Percentiles rank a stretch among this genome's conserved stretches.
Conservation (phyloP, 2,888 invertebrate genomes). For the Thumatha senex region DNA sequence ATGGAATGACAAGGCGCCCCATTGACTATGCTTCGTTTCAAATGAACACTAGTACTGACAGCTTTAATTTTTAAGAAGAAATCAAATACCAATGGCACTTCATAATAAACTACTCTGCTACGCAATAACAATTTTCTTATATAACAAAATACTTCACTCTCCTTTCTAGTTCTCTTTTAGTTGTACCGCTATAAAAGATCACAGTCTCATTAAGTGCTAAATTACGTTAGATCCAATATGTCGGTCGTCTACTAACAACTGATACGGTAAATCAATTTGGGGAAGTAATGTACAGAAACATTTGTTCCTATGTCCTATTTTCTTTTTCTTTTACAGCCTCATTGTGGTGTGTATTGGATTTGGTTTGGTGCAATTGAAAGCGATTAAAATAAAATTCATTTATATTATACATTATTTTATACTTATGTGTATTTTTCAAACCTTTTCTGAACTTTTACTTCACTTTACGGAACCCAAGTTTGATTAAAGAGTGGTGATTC, state of each 20-base stretch:
- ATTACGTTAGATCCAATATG: conserved; percentile 35
- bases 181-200: conserved; percentile 9
- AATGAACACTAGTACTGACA: too few species aligned
- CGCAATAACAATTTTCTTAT: neutral
- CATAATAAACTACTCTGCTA: too few species aligned
- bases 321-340: conserved; percentile 45
- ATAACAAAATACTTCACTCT: neutral
- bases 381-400: too few species aligned
- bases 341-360: conserved; percentile 43
- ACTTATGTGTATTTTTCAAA: too few species aligned
- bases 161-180: neutral
- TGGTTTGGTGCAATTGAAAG: conserved; percentile 1
- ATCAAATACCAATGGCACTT: too few species aligned
- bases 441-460: too few species aligned
- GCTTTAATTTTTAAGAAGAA: too few species aligned
- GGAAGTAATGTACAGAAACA: conserved; percentile 50
- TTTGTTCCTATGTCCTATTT: conserved; percentile 53
- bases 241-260: conserved; percentile 28
- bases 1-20: too few species aligned
- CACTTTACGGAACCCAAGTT: too few species aligned
- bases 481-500: too few species aligned
- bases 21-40: too few species aligned
- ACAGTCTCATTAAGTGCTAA: conserved; percentile 23
- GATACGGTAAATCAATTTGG: conserved; percentile 47
- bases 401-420: too few species aligned